Percentiles rank a stretch among this genome's conserved stretches.
Conservation (phyloP, 2,113 vertebrate species). For the Coreoperca whiteheadi region DNA sequence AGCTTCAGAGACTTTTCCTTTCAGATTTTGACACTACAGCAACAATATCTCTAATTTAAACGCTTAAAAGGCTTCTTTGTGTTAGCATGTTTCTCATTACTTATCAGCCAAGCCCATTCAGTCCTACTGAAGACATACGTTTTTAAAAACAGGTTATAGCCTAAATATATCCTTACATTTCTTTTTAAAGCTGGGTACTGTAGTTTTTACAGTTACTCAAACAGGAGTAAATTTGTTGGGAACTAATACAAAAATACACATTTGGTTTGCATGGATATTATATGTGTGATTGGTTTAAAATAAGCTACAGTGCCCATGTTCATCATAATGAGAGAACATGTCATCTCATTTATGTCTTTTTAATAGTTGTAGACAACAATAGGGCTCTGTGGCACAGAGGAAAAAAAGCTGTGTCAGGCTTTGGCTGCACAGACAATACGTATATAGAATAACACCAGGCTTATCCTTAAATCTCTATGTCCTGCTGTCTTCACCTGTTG, state of each 20-base stretch:
- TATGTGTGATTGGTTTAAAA: neutral
- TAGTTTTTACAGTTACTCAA: neutral
- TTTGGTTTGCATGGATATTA: neutral
- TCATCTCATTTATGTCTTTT: too few relatives aligned
- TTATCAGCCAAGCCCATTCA: neutral
- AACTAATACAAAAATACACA: neutral
- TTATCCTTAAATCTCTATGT: neutral
- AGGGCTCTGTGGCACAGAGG: neutral
- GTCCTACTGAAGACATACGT: neutral
- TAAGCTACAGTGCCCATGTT: neutral
- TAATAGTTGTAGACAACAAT: neutral
- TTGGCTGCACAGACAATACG: too few relatives aligned
- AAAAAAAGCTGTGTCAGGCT: neutral
- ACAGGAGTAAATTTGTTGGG: neutral
- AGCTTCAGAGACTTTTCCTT: neutral
- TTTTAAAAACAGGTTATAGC: neutral
- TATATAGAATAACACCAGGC: neutral
- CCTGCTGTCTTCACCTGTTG: slow-evolving; percentile 76
- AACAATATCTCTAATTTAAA: neutral
- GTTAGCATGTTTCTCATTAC: neutral
- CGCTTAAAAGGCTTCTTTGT: too few relatives aligned
- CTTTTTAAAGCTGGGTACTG: neutral
- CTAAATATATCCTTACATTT: neutral
- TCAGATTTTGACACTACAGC: neutral
- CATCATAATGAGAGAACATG: too few relatives aligned